A percentile compares a stretch with the other conserved stretches of the same genome.
These are phyloP conservation scores for Rhagophthalmus giganteus DNA, from an alignment of 2,888 invertebrate genomes.

Conservation along the genomic window DNA sequence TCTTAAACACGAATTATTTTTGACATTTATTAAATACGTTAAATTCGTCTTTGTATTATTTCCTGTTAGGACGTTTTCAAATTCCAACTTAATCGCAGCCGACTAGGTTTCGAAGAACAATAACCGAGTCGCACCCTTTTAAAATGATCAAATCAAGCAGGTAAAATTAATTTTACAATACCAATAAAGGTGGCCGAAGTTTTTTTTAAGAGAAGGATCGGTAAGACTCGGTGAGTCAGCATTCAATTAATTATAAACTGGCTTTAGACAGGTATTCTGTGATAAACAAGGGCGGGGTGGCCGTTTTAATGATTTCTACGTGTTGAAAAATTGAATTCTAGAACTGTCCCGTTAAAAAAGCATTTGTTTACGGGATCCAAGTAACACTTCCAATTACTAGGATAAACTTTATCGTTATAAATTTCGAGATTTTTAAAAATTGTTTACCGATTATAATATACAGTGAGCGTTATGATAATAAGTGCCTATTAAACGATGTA, in stretches of 20 bases:
- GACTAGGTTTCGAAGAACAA: conserved; percentile 21
- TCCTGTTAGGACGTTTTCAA: conserved; percentile 16
- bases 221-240: conserved; percentile 40
- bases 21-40: conserved; percentile 28
- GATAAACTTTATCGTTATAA: too few relatives aligned
- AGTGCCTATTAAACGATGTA: conserved; percentile 50
- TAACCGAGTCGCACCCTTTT: conserved; percentile 21
- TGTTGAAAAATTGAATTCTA: too few relatives aligned
- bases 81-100: conserved; percentile 19
- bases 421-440: too few relatives aligned
- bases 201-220: conserved; percentile 20
- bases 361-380: too few relatives aligned
- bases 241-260: conserved; percentile 45
- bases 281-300: conserved; percentile 44
- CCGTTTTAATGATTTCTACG: conserved; percentile 41
- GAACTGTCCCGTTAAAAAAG: too few relatives aligned
- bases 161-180: conserved; percentile 30
- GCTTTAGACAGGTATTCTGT: conserved; percentile 40
- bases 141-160: conserved; percentile 28
- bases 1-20: conserved; percentile 24
- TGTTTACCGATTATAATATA: conserved; percentile 4
- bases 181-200: conserved; percentile 25
- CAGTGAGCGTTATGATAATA: too few relatives aligned
- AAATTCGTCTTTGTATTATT: conserved; percentile 25
- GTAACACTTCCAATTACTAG: too few relatives aligned